phyloP scores from a whole-genome alignment of 2,797 vertebrate genomes.

The Antrozous pallidus region DNA sequence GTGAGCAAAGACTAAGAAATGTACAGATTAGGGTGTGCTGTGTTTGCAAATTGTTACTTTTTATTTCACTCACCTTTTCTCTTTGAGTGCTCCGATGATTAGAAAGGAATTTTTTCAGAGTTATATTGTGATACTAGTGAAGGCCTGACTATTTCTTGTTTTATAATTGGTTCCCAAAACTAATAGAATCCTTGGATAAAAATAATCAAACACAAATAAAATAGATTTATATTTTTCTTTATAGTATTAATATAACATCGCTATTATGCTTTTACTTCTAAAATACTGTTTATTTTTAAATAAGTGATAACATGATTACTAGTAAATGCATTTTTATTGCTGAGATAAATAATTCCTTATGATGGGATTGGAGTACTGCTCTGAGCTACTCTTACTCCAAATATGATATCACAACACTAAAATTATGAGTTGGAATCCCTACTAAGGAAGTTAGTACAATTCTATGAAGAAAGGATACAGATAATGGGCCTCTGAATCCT shows the following conservation, averaged over 20 bases:
- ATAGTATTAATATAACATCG: neutral
- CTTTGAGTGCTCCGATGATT: neutral
- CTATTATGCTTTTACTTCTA: neutral
- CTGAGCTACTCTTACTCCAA: neutral
- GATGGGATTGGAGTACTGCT: neutral
- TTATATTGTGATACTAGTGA: neutral
- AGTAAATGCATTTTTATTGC: slow-evolving; percentile 29
- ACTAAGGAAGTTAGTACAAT: neutral
- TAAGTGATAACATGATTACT: neutral
- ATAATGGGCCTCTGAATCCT: neutral
- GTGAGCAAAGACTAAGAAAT: neutral
- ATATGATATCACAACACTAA: neutral
- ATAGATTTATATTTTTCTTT: neutral
- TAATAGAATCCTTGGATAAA: neutral
- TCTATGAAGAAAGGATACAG: neutral
- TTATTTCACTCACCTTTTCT: neutral
- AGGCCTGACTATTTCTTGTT: neutral
- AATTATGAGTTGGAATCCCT: neutral
- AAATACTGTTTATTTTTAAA: neutral
- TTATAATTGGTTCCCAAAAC: neutral
- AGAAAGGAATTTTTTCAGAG: neutral
- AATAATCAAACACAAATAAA: neutral
- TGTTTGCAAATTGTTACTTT: neutral
- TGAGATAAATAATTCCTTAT: neutral
- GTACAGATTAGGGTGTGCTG: neutral